Conservation (phyloP, 23 tunicate species). For the Styela clava region DNA sequence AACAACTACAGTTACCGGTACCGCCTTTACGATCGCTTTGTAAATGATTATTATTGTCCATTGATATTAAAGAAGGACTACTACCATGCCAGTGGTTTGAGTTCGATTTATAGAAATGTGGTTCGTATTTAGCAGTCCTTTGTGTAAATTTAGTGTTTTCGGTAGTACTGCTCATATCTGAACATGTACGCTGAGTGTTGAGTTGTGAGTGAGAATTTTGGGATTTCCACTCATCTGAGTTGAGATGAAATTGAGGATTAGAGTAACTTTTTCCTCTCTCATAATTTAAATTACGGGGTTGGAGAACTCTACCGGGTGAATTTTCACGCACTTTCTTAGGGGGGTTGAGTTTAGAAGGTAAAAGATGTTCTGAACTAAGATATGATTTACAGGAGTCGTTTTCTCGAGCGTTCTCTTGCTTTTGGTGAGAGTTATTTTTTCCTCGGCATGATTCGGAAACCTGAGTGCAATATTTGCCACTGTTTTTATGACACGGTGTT, state of each 20-base stretch:
- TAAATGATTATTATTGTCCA: neutral
- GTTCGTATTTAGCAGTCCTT: slow-evolving; percentile 58
- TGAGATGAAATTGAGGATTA: neutral
- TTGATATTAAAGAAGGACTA: neutral
- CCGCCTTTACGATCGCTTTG: neutral
- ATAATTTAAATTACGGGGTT: neutral
- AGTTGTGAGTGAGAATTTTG: neutral
- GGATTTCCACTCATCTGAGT: neutral
- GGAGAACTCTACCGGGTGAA: slow-evolving; percentile 4
- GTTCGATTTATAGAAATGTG: slow-evolving; percentile 59
- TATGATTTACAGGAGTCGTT: slow-evolving; percentile 10
- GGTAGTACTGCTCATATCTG: neutral
- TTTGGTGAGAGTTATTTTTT: neutral
- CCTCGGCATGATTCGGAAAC: neutral
- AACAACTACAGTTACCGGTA: neutral
- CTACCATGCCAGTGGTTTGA: slow-evolving; percentile 45
- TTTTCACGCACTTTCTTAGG: slow-evolving; percentile 13
- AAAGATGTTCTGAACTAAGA: slow-evolving; percentile 20
- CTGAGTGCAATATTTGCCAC: neutral
- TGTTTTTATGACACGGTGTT: neutral
- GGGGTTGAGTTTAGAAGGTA: slow-evolving; percentile 27
- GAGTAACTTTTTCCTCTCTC: neutral
- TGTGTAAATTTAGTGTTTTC: neutral
- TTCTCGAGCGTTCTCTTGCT: neutral
- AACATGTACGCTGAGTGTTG: neutral